Evolutionary conservation across 2,888 invertebrate genomes (phyloP).

Genomic region (Drosophila multiciliata): DNA sequence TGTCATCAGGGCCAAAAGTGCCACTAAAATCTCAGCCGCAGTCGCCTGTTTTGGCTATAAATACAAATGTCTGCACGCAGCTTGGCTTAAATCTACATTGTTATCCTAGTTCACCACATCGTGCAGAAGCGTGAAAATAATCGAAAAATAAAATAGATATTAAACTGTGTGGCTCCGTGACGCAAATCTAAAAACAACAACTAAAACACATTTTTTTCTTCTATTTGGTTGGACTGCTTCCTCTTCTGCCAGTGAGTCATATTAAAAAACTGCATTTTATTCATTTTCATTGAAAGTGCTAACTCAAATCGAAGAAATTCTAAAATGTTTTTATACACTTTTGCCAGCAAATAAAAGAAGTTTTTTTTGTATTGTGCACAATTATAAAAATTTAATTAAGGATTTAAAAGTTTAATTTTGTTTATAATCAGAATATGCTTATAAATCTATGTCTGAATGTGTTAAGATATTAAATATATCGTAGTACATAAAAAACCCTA

Average conservation of each 20-base stretch:
- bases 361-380: background rate
- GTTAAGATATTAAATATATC: background rate
- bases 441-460: background rate
- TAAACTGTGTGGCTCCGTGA: slow-evolving; percentile 53
- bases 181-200: slow-evolving; percentile 49
- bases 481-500: background rate
- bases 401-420: background rate
- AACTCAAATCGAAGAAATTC: background rate
- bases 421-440: background rate
- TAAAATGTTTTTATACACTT: background rate
- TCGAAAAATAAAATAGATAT: slow-evolving; percentile 37
- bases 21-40: slow-evolving; percentile 71
- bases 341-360: background rate
- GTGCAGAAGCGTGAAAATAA: slow-evolving; percentile 34
- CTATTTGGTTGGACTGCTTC: background rate
- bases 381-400: background rate
- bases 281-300: slow-evolving; percentile 25
- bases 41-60: slow-evolving; percentile 78
- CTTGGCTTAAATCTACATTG: slow-evolving; percentile 81
- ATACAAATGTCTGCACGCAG: slow-evolving; percentile 82
- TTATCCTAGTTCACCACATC: slow-evolving; percentile 82
- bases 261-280: slow-evolving; percentile 49
- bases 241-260: slow-evolving; percentile 56
- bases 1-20: slow-evolving; percentile 63
- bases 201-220: background rate